Base-by-base conservation (phyloP, 1,140 invertebrate genomes). In the Aradophagus sp. region DNA sequence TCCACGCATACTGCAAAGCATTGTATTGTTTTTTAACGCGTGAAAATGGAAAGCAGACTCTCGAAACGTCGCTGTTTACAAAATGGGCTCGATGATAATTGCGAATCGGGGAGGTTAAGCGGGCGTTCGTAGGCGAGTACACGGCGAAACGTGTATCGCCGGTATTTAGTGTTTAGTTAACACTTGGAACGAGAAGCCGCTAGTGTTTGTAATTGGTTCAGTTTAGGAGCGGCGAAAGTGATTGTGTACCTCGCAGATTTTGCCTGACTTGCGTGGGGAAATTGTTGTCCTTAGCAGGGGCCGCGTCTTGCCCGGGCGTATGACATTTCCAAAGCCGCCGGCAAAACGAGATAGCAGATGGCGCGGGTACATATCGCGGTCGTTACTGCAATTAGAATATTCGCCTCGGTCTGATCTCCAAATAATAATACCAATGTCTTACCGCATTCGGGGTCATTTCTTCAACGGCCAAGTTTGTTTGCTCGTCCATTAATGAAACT, bases 91-190 rank as follows among this genome's bases (percentile, higher is more conserved):
- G n/a, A n/a, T n/a, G n/a, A n/a, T n/a, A n/a, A n/a, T n/a, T n/a
- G n/a, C n/a, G n/a, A n/a, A n/a, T n/a, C n/a, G n/a, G n/a, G n/a
- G n/a, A n/a, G n/a, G n/a, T 55, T 56, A 61, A 73, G 29, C 63
- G 58, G 15, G 35, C 62, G 67, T 73, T 67, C 45, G 62, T 63
- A 68, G 35, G 56, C 36, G 34, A 15, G 11, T 65, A 38, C 59
- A 71, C 52, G 63, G 45, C 26, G 68, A 32, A 52, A 76, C 73
- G 75, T 80, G 78, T 83, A 80, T 78, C 77, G 82, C 80, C 82
- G 79, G 80, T 84, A 83, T 83, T 84, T 84, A 83, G 82, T 84
- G 78, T 83, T 84, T 82, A 80, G 82, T 83, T 83, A 82, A 81
- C 80, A 84, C 72, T 70, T 39, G 66, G 58, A 6, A 48, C 69